A percentile compares a stretch with the other conserved stretches of the same genome.
phyloP scores from a whole-genome alignment of 53 echinoderm and acorn worm species.

The Patiria pectinifera region DNA sequence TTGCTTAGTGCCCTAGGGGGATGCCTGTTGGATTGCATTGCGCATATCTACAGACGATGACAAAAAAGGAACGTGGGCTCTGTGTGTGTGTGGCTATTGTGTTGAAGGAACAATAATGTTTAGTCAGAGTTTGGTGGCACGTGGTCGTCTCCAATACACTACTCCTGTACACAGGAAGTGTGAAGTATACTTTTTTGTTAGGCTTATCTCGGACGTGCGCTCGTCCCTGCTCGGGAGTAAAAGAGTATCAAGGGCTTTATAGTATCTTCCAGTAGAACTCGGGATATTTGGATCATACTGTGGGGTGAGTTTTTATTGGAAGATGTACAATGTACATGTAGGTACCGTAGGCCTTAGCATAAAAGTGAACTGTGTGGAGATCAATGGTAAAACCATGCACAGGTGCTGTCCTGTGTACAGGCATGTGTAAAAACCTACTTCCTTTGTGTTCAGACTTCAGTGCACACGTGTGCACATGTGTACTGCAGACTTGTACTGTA shows the following conservation, averaged over 20 bases:
- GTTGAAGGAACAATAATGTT: constrained; percentile 22
- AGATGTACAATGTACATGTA: background rate
- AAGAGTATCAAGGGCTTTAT: background rate
- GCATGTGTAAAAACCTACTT: background rate
- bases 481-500: background rate
- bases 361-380: background rate
- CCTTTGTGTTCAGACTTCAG: background rate
- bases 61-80: background rate
- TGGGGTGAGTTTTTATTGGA: background rate
- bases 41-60: background rate
- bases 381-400: background rate
- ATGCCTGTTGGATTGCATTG: background rate
- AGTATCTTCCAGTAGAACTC: background rate
- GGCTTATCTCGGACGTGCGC: background rate
- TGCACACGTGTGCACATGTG: background rate
- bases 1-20: background rate
- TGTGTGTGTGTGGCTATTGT: constrained; percentile 9
- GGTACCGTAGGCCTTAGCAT: background rate
- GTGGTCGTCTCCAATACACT: background rate
- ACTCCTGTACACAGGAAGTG: background rate
- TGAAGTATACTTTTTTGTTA: background rate
- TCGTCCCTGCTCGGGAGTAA: background rate
- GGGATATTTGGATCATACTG: background rate
- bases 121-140: constrained; percentile 2
- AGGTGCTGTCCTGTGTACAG: background rate